Percentiles rank a stretch among this genome's conserved stretches.
Evolutionary conservation across 1,140 invertebrate genomes (phyloP).

Genomic region (Zaprionus davidi): DNA sequence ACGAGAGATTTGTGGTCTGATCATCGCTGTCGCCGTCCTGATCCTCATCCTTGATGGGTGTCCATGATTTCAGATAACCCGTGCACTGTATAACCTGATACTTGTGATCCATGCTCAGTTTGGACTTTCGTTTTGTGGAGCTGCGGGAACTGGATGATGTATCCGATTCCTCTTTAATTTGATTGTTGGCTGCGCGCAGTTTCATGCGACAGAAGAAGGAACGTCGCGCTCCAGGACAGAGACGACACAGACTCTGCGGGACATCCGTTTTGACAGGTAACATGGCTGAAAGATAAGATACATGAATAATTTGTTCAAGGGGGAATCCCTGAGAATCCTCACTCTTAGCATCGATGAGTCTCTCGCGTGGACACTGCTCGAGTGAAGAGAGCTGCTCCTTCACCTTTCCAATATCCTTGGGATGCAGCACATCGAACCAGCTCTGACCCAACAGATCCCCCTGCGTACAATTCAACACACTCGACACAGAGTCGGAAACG

Average conservation of each 20-base stretch:
- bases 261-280: conserved; percentile 95
- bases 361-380: conserved; percentile 94
- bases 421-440: conserved; percentile 97
- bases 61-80: conserved; percentile 96
- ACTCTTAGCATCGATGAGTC: conserved; percentile 97
- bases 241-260: conserved; percentile 89
- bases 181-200: conserved; percentile 86
- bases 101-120: conserved; percentile 88
- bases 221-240: conserved; percentile 94
- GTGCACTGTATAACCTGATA: conserved; percentile 94
- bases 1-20: conserved; percentile 92
- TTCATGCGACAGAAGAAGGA: conserved; percentile 98
- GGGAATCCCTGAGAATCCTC: conserved; percentile 76
- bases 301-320: background rate
- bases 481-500: conserved; percentile 95
- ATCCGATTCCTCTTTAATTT: conserved; percentile 91
- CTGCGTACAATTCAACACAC: conserved; percentile 93
- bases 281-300: conserved; percentile 88
- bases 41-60: conserved; percentile 90
- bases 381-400: conserved; percentile 97
- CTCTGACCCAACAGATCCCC: conserved; percentile 96
- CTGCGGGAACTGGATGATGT: conserved; percentile 87
- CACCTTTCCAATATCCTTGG: conserved; percentile 96
- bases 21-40: conserved; percentile 88
- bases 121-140: conserved; percentile 88